Evolutionary conservation across 1,140 invertebrate species (phyloP), one percentile per base, ranked within the genome.

Genomic region (Plodia interpunctella): DNA sequence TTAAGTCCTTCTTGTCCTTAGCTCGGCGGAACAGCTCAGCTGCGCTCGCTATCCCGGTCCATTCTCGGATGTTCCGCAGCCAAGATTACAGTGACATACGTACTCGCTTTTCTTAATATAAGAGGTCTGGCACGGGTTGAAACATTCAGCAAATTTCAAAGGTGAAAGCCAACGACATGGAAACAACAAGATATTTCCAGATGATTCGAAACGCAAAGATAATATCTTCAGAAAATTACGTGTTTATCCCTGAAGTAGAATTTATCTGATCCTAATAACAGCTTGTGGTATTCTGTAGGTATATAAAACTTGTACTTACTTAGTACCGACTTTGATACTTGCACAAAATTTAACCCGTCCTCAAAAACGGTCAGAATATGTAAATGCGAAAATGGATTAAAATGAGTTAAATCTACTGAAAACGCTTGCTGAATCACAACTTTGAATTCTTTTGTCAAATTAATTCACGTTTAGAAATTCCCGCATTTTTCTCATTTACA

Each of bases 391-490:
- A 44, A 44, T 44, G 38, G 38, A 44, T 44, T 44, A 44, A 44
- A 44, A 44, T 10, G 38, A 2, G 38, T 44, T 44, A 44, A 44
- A 44, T 44, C 38, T 44, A 11, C 38, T 15, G 13, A 44, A 44
- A 44, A 15, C 38, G 15, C 13, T n/a, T n/a, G 38, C 38, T 1
- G 38, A 44, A 44, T 44, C 38, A 44, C 15, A 44, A 44, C 38
- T 44, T 44, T 44, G 38, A 44, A 44, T 44, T 44, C 38, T 44
- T 44, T 44, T n/a, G 15, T n/a, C 38, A 44, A 44, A 35, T 35
- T 35, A 44, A 44, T 44, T 44, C 38, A n/a, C 13, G 13, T 17
- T 28, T 32, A 32, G 30, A 11, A 32, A 32, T 32, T 32, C 38
- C 13, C 9, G 13, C 38, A n/a, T 44, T 44, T 44, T 44, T 5